Percentiles rank a stretch among this genome's conserved stretches.
Evolutionary conservation across 2,888 invertebrate species (phyloP).

Genomic region (Incurvaria masculella): DNA sequence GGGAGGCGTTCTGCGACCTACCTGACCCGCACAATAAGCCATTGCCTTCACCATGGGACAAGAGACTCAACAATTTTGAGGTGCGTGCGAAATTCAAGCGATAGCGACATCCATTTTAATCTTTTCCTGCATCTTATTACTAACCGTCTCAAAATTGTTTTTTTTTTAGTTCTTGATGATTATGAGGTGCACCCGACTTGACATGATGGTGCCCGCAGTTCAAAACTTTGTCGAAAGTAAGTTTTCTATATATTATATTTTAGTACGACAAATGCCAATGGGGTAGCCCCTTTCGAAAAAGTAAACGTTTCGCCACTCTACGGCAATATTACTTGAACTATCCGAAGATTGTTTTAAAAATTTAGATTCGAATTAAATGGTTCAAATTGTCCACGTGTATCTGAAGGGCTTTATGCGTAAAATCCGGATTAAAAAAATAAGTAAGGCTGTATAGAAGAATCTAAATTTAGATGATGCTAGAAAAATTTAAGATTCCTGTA

Average conservation of each 20-base stretch:
- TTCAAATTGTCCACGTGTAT: neutral
- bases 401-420: neutral
- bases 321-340: too few relatives aligned
- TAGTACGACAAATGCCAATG: too few relatives aligned
- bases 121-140: too few relatives aligned
- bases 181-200: slow-evolving; percentile 78
- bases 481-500: too few relatives aligned
- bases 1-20: slow-evolving; percentile 75
- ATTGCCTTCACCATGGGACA: slow-evolving; percentile 70
- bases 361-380: neutral
- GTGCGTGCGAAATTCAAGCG: slow-evolving; percentile 19
- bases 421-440: neutral
- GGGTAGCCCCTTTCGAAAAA: too few relatives aligned
- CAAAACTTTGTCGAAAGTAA: slow-evolving; percentile 66
- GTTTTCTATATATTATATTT: slow-evolving; percentile 14
- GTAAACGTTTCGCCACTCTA: too few relatives aligned
- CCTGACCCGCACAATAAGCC: slow-evolving; percentile 67
- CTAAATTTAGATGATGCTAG: too few relatives aligned
- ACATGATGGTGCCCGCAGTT: slow-evolving; percentile 81
- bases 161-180: slow-evolving; percentile 66
- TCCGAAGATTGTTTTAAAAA: neutral
- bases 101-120: neutral
- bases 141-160: neutral
- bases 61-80: slow-evolving; percentile 59
- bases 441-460: too few relatives aligned